Percentiles rank a stretch among this genome's conserved stretches.
phyloP scores from a whole-genome alignment of 2,888 invertebrate genomes.

The Dastarcus helophoroides region DNA sequence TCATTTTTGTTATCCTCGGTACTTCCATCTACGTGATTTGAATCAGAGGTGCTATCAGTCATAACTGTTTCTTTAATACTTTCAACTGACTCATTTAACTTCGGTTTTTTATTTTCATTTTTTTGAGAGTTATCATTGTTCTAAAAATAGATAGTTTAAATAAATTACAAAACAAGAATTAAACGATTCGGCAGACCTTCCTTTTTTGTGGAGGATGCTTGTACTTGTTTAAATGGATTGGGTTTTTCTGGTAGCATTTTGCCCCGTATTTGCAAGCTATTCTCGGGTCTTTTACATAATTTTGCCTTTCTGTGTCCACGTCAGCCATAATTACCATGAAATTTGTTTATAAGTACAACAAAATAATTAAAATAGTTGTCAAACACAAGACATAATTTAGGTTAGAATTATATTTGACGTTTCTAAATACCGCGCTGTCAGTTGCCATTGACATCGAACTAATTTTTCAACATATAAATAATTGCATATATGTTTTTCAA shows the following conservation, averaged over 20 bases:
- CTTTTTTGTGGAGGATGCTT: constrained; percentile 54
- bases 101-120: constrained; percentile 4
- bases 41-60: no score
- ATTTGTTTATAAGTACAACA: no score
- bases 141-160: constrained; percentile 1
- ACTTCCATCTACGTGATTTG: background rate
- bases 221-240: constrained; percentile 57
- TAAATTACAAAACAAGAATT: background rate
- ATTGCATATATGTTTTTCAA: no score
- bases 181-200: constrained; percentile 6
- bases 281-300: constrained; percentile 32
- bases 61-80: constrained; percentile 8
- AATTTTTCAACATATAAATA: no score
- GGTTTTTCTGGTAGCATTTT: constrained; percentile 74
- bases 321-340: no score
- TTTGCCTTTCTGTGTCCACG: no score
- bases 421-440: no score
- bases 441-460: no score
- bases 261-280: constrained; percentile 63
- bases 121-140: constrained; percentile 4
- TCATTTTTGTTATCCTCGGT: background rate
- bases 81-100: constrained; percentile 4
- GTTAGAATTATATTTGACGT: no score
- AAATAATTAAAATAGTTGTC: no score
- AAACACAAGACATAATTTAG: no score